Evolutionary conservation across 2,888 invertebrate species (phyloP), one percentile per base, ranked within the genome.

Genomic region (Coenonympha glycerion): DNA sequence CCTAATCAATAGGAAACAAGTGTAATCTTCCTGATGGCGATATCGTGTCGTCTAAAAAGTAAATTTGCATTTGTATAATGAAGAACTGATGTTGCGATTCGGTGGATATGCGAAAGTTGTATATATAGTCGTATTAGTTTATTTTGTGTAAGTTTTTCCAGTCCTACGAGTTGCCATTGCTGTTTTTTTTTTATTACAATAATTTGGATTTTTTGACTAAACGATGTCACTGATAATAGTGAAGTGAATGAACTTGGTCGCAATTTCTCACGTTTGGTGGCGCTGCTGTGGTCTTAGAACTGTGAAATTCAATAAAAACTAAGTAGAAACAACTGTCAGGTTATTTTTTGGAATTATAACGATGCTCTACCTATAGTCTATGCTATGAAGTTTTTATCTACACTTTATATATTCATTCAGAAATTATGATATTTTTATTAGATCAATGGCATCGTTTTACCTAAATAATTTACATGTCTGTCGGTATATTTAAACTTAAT

Each of bases 11-110:
- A 45, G 36, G 53, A 50, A 53, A 53, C 47, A 45, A 53, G 53
- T 53, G 45, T 53, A 48, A 51, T 31, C 16, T 40, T 22, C 15
- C 15, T 37, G 33, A 51, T 41, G 53, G 53, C 52, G 53, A 47
- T 52, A 22, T 24, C 6, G n/a, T 39, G 36, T 54, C 47, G 48
- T 48, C 36, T 37, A 46, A 53, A 49, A 41, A 58, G 55, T 52
- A 56, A n/a, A 53, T 55, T 53, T 60, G 63, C 60, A 63, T 62
- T 63, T 62, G 57, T 59, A 49, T 55, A 59, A 54, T 52, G 58
- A 62, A 41, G 57, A 49, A 60, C 56, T 57, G 57, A 60, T 59
- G 64, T 60, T 59, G 68, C 69, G 44, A 45, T 40, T 28, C 41
- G 48, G 51, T 46, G 39, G 68, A 66, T 66, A 40, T 49, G 44